A percentile compares a stretch with the other conserved stretches of the same genome.
Evolutionary conservation across 2,888 invertebrate species (phyloP).

Genomic region (Ormyrus thymus): DNA sequence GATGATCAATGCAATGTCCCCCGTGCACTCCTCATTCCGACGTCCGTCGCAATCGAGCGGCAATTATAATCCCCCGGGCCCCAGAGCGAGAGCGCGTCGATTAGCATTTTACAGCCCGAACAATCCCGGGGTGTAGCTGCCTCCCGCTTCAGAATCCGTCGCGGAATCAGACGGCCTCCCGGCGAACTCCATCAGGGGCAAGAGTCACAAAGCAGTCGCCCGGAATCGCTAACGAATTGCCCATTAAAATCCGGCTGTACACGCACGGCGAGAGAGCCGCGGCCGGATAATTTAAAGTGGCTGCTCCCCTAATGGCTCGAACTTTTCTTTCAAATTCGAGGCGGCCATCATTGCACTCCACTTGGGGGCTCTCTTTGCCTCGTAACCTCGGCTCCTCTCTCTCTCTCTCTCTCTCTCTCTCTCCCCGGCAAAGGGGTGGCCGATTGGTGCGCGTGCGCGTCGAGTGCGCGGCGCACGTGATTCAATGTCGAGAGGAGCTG

Average conservation of each 20-base stretch:
- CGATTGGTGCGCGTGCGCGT: no score
- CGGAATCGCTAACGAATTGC: slow-evolving; percentile 34
- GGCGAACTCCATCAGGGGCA: no score
- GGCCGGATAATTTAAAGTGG: no score
- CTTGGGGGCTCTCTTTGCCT: no score
- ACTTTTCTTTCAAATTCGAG: slow-evolving; percentile 24
- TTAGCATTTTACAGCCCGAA: background rate
- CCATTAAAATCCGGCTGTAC: slow-evolving; percentile 1
- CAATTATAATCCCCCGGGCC: no score
- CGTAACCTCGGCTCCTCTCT: background rate
- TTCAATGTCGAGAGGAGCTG: no score
- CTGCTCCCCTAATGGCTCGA: background rate
- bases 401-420: background rate
- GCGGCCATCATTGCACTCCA: background rate
- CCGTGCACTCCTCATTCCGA: no score
- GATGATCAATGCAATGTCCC: background rate
- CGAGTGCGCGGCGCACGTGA: no score
- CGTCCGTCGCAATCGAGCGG: no score
- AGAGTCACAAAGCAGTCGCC: background rate
- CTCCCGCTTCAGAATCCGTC: background rate
- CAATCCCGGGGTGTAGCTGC: background rate
- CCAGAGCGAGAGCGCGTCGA: no score
- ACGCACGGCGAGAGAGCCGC: background rate
- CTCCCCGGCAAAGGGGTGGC: no score
- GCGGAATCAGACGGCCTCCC: background rate